Conservation (phyloP, 2,113 vertebrate genomes). For the Chelonoidis abingdonii region DNA sequence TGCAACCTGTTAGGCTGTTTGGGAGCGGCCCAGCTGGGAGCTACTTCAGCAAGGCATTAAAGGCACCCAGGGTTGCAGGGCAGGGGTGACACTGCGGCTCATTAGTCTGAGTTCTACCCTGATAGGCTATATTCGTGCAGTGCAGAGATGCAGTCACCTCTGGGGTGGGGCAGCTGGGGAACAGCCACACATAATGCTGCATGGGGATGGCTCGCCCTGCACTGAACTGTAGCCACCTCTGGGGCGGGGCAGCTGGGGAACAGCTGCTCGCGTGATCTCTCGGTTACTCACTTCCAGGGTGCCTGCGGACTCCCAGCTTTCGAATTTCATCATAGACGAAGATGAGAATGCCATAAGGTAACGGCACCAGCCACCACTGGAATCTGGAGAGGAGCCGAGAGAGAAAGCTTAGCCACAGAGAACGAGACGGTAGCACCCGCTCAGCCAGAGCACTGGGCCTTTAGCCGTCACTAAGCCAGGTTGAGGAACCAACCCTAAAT, state of each 20-base stretch:
- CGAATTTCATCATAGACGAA: slow-evolving; percentile 90
- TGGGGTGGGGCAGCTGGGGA: not conserved
- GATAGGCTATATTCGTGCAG: not conserved
- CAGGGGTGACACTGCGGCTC: not conserved
- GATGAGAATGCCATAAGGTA: slow-evolving; percentile 88
- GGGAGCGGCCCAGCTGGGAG: not conserved
- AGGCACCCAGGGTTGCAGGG: not conserved
- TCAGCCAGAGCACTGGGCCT: not conserved
- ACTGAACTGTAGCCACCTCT: not conserved
- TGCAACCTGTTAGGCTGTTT: not conserved
- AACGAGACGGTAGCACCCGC: not conserved
- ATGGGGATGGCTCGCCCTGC: not conserved
- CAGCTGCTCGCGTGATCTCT: not conserved
- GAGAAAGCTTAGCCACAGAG: not conserved
- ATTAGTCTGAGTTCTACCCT: not conserved
- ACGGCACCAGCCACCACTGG: slow-evolving; percentile 90
- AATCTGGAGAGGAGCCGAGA: slow-evolving; percentile 66
- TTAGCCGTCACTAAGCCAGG: not conserved
- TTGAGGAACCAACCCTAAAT: not conserved
- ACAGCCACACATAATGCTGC: not conserved
- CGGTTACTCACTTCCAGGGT: slow-evolving; percentile 85
- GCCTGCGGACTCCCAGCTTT: slow-evolving; percentile 86
- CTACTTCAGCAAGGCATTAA: not conserved
- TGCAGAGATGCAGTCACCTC: not conserved
- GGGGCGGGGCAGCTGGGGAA: not conserved